phyloP scores from a whole-genome alignment of 2,113 vertebrate genomes.

The Rhadina sibilatrix region DNA sequence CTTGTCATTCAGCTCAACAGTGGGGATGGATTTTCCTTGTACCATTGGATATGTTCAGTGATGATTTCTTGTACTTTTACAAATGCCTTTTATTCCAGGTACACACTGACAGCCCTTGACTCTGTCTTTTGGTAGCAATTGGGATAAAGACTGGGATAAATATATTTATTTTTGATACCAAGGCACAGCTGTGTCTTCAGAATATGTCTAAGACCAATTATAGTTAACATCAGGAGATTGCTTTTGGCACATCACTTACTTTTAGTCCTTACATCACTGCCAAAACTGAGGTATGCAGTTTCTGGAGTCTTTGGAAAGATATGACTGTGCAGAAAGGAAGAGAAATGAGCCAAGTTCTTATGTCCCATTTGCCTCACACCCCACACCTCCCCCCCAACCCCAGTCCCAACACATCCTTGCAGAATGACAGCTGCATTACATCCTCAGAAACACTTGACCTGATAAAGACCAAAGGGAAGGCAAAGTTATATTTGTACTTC shows the following conservation, averaged over 20 bases:
- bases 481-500: slow-evolving; percentile 15
- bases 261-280: slow-evolving; percentile 34
- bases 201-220: slow-evolving; percentile 25
- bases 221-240: slow-evolving; percentile 40
- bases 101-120: neutral
- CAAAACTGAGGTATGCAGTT: slow-evolving; percentile 34
- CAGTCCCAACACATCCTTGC: neutral
- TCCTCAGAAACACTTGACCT: slow-evolving; percentile 44
- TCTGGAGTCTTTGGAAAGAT: slow-evolving; percentile 30
- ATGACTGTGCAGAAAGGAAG: slow-evolving; percentile 37
- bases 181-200: neutral
- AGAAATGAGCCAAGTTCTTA: slow-evolving; percentile 30
- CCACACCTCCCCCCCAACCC: neutral
- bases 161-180: neutral
- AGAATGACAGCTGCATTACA: slow-evolving; percentile 36
- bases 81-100: neutral
- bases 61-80: neutral
- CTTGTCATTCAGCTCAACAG: neutral
- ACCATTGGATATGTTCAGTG: accelerated
- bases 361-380: slow-evolving; percentile 7
- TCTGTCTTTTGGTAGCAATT: neutral
- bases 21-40: neutral
- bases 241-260: slow-evolving; percentile 30
- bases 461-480: neutral
- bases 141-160: neutral